Base-by-base conservation (phyloP, 64 coral and sea anemone genomes). In the Pocillopora damicornis region DNA sequence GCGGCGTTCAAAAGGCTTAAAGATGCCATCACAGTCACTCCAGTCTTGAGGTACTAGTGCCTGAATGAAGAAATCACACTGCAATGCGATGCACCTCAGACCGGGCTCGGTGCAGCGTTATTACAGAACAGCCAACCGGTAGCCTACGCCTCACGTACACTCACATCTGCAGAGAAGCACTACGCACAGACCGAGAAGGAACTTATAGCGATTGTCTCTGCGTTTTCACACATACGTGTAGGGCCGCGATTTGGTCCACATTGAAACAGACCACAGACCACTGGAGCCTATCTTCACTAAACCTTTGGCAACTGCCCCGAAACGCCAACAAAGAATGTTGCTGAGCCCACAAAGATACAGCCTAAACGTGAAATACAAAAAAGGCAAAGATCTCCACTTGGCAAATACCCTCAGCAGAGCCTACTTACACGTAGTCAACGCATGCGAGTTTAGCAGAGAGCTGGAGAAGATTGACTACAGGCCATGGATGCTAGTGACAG, bases 11-110 rank as follows among this genome's bases (percentile, higher is more conserved):
- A 18, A 5, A 73, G 75, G 23, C 74, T 87, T 14, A 87, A 87
- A 12, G 16, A 60, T 1, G 85, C 67, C 0, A 67, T 87, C 45
- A 87, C 85, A 0, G 9, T 1, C 68, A 87, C 85, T 2, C 85
- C 85, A 60, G 85, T 87, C 0, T 20, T 87, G 85, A 65, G 37
- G 0, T 87, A 87, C 73, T 87, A 87, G 42, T 75, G 71, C 63
- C 64, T 69, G 18, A 73, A 71, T 1, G 63, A 65, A 15, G 15
- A 65, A 13, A 26, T 77, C 3, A 77, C 75, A 11, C 34, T 77
- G 6, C 75, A 77, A 17, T 77, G 75, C 3, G 75, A 77, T 57
- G 75, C 75, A 10, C 25, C 75, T 5, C 15, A 77, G 75, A 26
- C n/a, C 0, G 75, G 75, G 5, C 75, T 77, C 3, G 75, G 75